Conservation (phyloP, 2,888 invertebrate genomes). For the Patella depressa region DNA sequence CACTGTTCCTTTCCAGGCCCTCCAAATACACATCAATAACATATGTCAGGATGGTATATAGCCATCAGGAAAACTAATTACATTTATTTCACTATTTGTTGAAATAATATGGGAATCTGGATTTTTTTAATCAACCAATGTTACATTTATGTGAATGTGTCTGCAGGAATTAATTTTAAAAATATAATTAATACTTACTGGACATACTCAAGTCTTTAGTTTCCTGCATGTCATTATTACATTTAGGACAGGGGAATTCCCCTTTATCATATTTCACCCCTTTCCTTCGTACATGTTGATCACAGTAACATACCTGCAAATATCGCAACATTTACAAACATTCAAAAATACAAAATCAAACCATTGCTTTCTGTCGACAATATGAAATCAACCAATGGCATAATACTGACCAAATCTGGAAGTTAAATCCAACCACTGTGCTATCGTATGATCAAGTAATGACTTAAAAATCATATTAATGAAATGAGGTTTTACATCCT, state of each 20-base stretch:
- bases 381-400: no score
- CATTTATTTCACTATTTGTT: no score
- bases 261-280: slow-evolving; percentile 90
- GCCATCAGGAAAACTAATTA: no score
- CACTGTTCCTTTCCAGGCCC: no score
- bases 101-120: no score
- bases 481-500: no score
- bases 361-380: no score
- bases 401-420: no score
- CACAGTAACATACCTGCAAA: slow-evolving; percentile 87
- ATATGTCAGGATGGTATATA: not conserved
- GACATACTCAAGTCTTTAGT: slow-evolving; percentile 97
- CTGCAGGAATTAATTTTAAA: not conserved
- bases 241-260: slow-evolving; percentile 94
- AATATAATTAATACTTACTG: slow-evolving; percentile 75
- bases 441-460: no score
- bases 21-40: not conserved
- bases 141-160: not conserved
- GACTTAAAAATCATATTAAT: no score
- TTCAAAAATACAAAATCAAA: no score
- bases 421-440: no score
- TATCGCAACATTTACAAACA: not conserved
- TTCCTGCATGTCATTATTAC: slow-evolving; percentile 91
- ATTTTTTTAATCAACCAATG: not conserved
- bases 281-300: slow-evolving; percentile 93